Conservation (phyloP, 2,797 vertebrate species). For the Sebastes vulpes region DNA sequence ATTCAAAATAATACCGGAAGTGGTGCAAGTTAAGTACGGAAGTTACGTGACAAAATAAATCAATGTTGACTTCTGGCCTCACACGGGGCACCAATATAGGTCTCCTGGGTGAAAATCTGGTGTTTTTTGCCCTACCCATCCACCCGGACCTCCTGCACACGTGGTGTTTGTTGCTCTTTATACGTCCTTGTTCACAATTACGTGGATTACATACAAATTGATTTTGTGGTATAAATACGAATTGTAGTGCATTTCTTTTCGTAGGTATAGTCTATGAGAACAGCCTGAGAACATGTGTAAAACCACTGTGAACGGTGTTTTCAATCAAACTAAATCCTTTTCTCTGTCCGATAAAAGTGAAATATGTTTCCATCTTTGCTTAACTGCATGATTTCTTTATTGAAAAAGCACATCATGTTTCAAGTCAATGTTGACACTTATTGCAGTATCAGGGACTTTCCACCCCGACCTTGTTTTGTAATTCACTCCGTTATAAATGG, state of each 20-base stretch:
- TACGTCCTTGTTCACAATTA: too few relatives aligned
- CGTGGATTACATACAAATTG: too few relatives aligned
- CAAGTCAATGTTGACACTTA: neutral
- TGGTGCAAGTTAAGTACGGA: too few relatives aligned
- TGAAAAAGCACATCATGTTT: neutral
- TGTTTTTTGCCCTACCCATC: too few relatives aligned
- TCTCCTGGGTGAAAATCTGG: too few relatives aligned
- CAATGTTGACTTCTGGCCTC: too few relatives aligned
- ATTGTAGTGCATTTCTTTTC: too few relatives aligned
- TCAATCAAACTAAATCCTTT: neutral
- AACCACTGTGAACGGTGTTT: neutral
- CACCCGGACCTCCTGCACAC: rapidly evolving
- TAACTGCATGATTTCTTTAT: neutral
- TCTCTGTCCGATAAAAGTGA: neutral
- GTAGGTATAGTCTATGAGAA: too few relatives aligned
- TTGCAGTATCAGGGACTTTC: neutral
- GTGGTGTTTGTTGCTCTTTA: too few relatives aligned
- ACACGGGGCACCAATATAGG: too few relatives aligned
- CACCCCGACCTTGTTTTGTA: neutral
- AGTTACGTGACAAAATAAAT: too few relatives aligned
- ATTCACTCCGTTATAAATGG: neutral
- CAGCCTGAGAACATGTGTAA: neutral
- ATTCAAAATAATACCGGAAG: too few relatives aligned
- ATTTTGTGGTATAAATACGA: rapidly evolving
- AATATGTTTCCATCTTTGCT: neutral